A percentile compares a stretch with the other conserved stretches of the same genome.
Evolutionary conservation across 2,797 vertebrate species (phyloP).

Genomic region (Microctenopoma steveboyesi): DNA sequence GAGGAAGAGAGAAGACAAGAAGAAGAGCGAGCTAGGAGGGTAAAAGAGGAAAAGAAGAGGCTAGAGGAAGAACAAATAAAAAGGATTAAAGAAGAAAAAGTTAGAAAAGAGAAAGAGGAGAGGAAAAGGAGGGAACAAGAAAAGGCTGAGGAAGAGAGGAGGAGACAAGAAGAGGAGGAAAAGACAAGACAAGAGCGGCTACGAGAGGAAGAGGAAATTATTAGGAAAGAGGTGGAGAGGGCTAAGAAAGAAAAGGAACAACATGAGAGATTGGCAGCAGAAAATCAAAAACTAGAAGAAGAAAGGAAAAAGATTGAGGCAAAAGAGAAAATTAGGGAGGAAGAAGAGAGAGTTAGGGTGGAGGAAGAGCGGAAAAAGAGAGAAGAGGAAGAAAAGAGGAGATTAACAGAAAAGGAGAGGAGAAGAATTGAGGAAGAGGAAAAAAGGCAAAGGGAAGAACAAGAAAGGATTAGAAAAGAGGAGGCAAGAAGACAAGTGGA

Average conservation of each 20-base stretch:
- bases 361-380: constrained; percentile 8
- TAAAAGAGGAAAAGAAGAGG: not conserved
- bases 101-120: not conserved
- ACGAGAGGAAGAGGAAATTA: not conserved
- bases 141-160: not conserved
- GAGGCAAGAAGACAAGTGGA: not conserved
- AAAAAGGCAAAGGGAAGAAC: not conserved
- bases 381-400: not conserved
- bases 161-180: not conserved
- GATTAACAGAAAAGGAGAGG: constrained; percentile 1
- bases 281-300: not conserved
- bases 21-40: not conserved
- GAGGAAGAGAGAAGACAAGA: not conserved
- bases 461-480: not conserved
- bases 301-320: not conserved
- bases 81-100: not conserved
- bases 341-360: constrained; percentile 5
- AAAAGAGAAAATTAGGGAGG: constrained; percentile 7
- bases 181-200: not conserved
- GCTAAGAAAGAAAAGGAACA: not conserved
- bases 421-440: not conserved
- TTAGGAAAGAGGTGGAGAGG: not conserved
- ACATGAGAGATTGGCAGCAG: not conserved
- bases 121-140: not conserved
- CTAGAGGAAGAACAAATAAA: not conserved